Percentiles rank a stretch among this genome's conserved stretches.
phyloP scores from a whole-genome alignment of 1,140 invertebrate genomes.

The Danaus plexippus region DNA sequence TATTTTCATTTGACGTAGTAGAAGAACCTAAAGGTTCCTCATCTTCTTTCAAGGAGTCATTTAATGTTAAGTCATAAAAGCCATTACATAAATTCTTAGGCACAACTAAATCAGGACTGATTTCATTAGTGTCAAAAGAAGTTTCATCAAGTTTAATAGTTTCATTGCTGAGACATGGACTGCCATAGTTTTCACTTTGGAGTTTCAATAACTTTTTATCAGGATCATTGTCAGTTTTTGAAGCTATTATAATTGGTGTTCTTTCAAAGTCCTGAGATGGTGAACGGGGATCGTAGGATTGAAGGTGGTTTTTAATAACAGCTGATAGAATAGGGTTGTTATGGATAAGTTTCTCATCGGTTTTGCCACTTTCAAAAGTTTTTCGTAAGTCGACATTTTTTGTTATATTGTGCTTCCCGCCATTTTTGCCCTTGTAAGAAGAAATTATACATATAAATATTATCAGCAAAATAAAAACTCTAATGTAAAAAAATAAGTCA shows the following conservation, averaged over 20 bases:
- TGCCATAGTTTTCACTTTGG: conserved; percentile 38
- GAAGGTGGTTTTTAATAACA: conserved; percentile 64
- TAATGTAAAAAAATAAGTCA: too few relatives aligned
- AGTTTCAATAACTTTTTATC: conserved; percentile 28
- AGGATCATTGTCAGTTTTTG: conserved; percentile 31
- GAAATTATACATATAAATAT: conserved; percentile 7
- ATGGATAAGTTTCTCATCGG: conserved; percentile 54
- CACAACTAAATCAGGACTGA: conserved; percentile 40
- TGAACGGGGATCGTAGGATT: conserved; percentile 61
- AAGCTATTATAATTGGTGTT: conserved; percentile 52
- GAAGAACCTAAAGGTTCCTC: conserved; percentile 56
- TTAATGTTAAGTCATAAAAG: conserved; percentile 49
- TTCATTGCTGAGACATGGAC: conserved; percentile 39
- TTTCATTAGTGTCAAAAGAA: conserved; percentile 30
- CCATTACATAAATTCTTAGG: conserved; percentile 58
- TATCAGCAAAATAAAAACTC: too few relatives aligned
- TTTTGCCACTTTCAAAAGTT: conserved; percentile 52
- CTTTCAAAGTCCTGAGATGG: conserved; percentile 62
- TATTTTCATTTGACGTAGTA: conserved; percentile 54
- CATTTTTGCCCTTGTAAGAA: conserved; percentile 41
- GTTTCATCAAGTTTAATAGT: conserved; percentile 30
- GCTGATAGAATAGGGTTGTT: conserved; percentile 64
- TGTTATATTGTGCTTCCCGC: conserved; percentile 59
- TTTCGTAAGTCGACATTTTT: conserved; percentile 63
- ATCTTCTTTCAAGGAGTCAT: conserved; percentile 48